A percentile compares a stretch with the other conserved stretches of the same genome.
phyloP scores from a whole-genome alignment of 30 jellyfish, hydroid and myxozoan genomes.

The Turritopsis dohrnii region DNA sequence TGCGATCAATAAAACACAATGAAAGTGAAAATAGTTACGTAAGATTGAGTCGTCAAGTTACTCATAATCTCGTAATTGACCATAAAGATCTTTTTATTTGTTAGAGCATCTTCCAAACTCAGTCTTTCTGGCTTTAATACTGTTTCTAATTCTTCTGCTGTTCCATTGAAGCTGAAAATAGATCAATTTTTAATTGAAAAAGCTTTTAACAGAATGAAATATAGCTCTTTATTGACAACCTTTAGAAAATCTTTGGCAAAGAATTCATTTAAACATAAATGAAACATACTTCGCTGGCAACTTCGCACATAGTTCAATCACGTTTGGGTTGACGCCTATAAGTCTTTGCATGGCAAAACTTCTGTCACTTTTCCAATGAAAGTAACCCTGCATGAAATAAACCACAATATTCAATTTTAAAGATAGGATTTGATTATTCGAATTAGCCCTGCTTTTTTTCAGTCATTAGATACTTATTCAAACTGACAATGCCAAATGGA shows the following conservation, averaged over 20 bases:
- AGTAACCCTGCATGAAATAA: background rate
- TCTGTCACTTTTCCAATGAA: background rate
- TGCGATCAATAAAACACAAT: background rate
- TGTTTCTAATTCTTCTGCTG: background rate
- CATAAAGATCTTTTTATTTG: too few relatives aligned
- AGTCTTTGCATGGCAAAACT: background rate
- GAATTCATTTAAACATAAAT: too few relatives aligned
- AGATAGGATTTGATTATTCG: too few relatives aligned
- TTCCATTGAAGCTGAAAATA: background rate
- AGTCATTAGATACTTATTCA: too few relatives aligned
- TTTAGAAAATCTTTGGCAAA: too few relatives aligned
- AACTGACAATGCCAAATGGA: too few relatives aligned
- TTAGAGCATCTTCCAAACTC: background rate
- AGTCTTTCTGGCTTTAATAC: background rate
- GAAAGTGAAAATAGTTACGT: background rate
- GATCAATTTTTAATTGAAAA: background rate
- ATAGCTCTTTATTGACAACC: background rate
- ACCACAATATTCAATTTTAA: too few relatives aligned
- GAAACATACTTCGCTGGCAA: background rate
- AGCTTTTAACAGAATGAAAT: background rate
- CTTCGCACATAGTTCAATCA: background rate
- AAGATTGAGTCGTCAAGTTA: background rate
- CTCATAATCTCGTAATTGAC: background rate
- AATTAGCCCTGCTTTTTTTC: too few relatives aligned
- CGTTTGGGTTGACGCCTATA: background rate